phyloP scores from a whole-genome alignment of 2,113 vertebrate genomes.

The Boleophthalmus pectinirostris region DNA sequence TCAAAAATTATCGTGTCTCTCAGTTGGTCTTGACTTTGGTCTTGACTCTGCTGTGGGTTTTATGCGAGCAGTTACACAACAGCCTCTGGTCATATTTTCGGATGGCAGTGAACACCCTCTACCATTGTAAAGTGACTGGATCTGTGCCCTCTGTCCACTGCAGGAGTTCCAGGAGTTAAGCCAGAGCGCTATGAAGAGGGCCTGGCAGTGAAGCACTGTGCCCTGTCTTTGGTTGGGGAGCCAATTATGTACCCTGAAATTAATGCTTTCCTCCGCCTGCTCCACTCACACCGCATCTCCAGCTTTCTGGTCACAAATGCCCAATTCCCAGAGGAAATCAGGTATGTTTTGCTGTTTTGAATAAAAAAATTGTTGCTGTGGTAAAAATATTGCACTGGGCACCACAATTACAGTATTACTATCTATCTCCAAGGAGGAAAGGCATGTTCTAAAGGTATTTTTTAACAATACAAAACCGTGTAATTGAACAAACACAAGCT shows the following conservation, averaged over 20 bases:
- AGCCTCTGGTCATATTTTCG: background rate
- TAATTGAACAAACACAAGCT: too few relatives aligned
- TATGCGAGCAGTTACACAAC: background rate
- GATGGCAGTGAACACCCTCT: background rate
- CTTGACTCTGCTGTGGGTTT: background rate
- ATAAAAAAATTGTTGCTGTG: background rate
- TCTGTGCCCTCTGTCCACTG: background rate
- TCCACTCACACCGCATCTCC: conserved; percentile 85
- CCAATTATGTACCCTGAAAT: conserved; percentile 97
- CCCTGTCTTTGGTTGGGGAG: conserved; percentile 92
- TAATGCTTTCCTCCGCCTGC: conserved; percentile 85
- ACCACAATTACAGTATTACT: background rate
- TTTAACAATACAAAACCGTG: too few relatives aligned
- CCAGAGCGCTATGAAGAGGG: conserved; percentile 85
- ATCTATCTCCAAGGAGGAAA: background rate
- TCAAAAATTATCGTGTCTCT: background rate
- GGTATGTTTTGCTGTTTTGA: conserved; percentile 70
- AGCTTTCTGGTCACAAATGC: conserved; percentile 96
- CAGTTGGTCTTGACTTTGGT: background rate
- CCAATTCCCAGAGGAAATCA: conserved; percentile 92
- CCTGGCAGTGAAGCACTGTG: conserved; percentile 86
- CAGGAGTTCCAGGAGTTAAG: conserved; percentile 88
- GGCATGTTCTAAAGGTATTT: too few relatives aligned
- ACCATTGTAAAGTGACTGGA: background rate
- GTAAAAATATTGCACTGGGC: background rate